Percentiles rank a stretch among this genome's conserved stretches.
Evolutionary conservation across 2,888 invertebrate genomes (phyloP).

Genomic region (Polydrusus cervinus): DNA sequence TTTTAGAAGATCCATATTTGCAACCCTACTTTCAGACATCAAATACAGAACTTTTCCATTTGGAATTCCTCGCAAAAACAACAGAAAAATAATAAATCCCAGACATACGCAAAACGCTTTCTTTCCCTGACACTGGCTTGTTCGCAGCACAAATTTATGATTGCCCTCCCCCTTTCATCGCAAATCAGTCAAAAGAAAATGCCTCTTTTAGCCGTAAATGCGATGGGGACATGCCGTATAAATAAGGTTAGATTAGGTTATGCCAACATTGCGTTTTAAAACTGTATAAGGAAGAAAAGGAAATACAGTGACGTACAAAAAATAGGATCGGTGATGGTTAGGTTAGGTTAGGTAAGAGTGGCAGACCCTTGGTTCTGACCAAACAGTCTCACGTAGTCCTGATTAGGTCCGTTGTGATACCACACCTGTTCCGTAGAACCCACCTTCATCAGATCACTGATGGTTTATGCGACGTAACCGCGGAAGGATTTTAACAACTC

Average conservation of each 20-base stretch:
- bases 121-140: conserved; percentile 47
- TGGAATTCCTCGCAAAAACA: conserved; percentile 29
- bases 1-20: conserved; percentile 7
- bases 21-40: conserved; percentile 9
- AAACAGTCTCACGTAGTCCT: too few species aligned
- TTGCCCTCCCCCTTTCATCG: conserved; percentile 47
- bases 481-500: too few species aligned
- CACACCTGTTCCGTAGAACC: too few species aligned
- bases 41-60: conserved; percentile 28
- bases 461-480: too few species aligned
- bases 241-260: conserved; percentile 48
- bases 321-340: too few species aligned
- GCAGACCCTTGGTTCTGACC: too few species aligned
- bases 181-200: conserved; percentile 52
- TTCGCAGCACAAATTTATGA: conserved; percentile 47
- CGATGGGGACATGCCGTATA: conserved; percentile 45
- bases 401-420: too few species aligned
- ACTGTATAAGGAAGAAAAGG: conserved; percentile 24
- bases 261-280: conserved; percentile 32
- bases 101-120: conserved; percentile 46
- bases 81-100: conserved; percentile 45
- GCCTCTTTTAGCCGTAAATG: conserved; percentile 48
- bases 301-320: conserved; percentile 21
- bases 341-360: too few species aligned
- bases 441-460: too few species aligned